Evolutionary conservation across 2,113 vertebrate genomes (phyloP).

Genomic region (Pangasianodon gigas): DNA sequence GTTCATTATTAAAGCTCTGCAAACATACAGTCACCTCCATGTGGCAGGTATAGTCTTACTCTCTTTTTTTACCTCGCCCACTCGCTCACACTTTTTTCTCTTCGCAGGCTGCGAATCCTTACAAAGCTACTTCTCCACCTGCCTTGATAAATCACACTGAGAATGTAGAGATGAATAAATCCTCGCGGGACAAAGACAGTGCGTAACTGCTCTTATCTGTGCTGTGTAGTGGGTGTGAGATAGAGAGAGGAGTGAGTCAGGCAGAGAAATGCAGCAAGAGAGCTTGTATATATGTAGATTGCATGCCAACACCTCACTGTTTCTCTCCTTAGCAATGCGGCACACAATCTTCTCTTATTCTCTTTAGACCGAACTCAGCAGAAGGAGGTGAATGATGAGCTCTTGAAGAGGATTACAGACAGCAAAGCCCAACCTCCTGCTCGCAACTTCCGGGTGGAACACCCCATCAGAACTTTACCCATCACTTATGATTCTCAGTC

Average conservation of each 20-base stretch:
- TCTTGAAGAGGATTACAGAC: slow-evolving; percentile 81
- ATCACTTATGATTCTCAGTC: slow-evolving; percentile 74
- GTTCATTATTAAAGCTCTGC: slow-evolving; percentile 19
- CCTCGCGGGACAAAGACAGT: slow-evolving; percentile 74
- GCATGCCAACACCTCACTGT: slow-evolving; percentile 39
- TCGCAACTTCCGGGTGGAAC: slow-evolving; percentile 82
- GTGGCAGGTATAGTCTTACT: slow-evolving; percentile 24
- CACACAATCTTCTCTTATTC: not conserved
- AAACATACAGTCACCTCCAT: slow-evolving; percentile 29
- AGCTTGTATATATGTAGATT: slow-evolving; percentile 42
- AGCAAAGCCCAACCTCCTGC: slow-evolving; percentile 74
- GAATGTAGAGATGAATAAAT: slow-evolving; percentile 71
- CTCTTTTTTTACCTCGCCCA: not conserved
- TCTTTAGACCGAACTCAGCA: slow-evolving; percentile 76
- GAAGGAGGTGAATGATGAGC: slow-evolving; percentile 86
- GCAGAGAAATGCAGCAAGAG: slow-evolving; percentile 30
- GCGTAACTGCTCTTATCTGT: slow-evolving; percentile 59
- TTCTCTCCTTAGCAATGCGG: slow-evolving; percentile 39
- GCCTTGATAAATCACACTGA: slow-evolving; percentile 58
- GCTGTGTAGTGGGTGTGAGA: slow-evolving; percentile 40
- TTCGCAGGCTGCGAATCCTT: slow-evolving; percentile 63
- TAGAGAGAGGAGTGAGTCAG: slow-evolving; percentile 33
- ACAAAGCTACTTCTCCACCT: slow-evolving; percentile 69
- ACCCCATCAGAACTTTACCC: slow-evolving; percentile 64
- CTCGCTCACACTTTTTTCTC: slow-evolving; percentile 14